Percentiles rank a stretch among this genome's conserved stretches.
Evolutionary conservation across 2,797 vertebrate species (phyloP).

Genomic region (Scolopax bukidnonensis): DNA sequence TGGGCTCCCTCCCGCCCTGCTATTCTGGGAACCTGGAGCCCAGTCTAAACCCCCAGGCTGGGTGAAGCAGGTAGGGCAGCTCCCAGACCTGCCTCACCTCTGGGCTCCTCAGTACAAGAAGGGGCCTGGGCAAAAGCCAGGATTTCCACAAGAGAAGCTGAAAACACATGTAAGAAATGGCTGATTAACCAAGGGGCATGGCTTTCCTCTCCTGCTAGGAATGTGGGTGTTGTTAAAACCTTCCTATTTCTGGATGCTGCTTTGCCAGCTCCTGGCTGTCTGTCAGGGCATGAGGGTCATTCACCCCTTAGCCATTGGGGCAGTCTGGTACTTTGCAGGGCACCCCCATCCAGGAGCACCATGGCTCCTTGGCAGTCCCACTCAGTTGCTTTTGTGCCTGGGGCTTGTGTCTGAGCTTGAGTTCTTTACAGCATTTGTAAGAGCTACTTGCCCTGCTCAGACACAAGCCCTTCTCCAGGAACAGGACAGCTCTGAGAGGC

Average conservation of each 20-base stretch:
- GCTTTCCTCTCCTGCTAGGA: neutral
- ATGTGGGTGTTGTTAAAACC: neutral
- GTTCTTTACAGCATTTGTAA: neutral
- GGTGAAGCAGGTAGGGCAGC: slow-evolving; percentile 7
- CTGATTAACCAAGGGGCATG: neutral
- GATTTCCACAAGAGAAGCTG: neutral
- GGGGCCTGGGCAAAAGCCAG: neutral
- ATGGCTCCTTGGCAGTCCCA: neutral
- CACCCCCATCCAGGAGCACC: rapidly evolving
- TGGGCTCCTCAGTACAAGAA: neutral
- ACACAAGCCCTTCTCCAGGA: neutral
- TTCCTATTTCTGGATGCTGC: slow-evolving; percentile 19
- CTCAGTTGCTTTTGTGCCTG: neutral
- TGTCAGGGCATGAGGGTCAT: neutral
- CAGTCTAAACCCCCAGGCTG: neutral
- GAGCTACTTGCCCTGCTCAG: neutral
- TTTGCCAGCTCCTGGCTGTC: neutral
- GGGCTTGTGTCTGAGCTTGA: neutral
- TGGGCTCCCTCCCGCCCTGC: slow-evolving; percentile 19
- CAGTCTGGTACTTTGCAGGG: neutral
- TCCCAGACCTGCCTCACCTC: neutral
- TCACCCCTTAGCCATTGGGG: neutral
- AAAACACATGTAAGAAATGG: rapidly evolving
- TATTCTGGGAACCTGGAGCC: slow-evolving; percentile 66
- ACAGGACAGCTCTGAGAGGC: neutral